These are phyloP conservation scores for Cyprinodon variegatus DNA, from an alignment of 2,113 vertebrate genomes.

Conservation along the genomic window DNA sequence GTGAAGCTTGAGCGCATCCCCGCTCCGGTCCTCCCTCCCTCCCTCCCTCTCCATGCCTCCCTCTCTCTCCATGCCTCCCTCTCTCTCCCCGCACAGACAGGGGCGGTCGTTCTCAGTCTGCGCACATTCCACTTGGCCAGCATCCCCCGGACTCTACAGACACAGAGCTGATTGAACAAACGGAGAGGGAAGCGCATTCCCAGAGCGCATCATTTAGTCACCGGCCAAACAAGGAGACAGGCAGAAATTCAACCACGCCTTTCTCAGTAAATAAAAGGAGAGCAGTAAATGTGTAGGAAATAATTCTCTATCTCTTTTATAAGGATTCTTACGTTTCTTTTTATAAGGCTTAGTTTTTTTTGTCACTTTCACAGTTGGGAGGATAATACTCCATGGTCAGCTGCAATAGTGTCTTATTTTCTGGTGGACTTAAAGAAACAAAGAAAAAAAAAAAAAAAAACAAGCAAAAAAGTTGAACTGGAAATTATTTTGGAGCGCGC, in stretches of 20 bases:
- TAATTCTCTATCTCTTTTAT: slow-evolving; percentile 14
- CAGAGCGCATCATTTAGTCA: slow-evolving; percentile 52
- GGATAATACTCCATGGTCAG: slow-evolving; percentile 42
- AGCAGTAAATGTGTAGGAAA: not conserved
- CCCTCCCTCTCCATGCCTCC: slow-evolving; percentile 13
- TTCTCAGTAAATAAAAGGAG: slow-evolving; percentile 32
- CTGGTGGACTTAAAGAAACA: slow-evolving; percentile 31
- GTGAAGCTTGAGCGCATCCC: slow-evolving; percentile 52
- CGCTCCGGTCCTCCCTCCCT: slow-evolving; percentile 53
- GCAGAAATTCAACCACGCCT: slow-evolving; percentile 36
- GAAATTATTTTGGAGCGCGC: slow-evolving; percentile 26
- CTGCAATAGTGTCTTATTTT: slow-evolving; percentile 1
- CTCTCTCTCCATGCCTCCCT: slow-evolving; percentile 21
- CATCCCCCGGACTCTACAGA: slow-evolving; percentile 73
- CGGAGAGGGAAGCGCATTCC: slow-evolving; percentile 53
- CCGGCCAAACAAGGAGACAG: slow-evolving; percentile 25
- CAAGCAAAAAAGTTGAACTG: slow-evolving; percentile 60
- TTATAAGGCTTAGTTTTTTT: slow-evolving; percentile 18
- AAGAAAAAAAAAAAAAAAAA: slow-evolving; percentile 54
- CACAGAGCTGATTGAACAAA: slow-evolving; percentile 70
- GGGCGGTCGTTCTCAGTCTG: slow-evolving; percentile 81
- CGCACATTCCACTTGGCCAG: slow-evolving; percentile 75
- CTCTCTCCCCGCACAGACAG: slow-evolving; percentile 64
- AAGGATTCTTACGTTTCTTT: slow-evolving; percentile 35
- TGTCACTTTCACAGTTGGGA: slow-evolving; percentile 9